These are phyloP conservation scores for Gandaritis pyraliata DNA, from an alignment of 2,888 invertebrate genomes.

Conservation along the genomic window DNA sequence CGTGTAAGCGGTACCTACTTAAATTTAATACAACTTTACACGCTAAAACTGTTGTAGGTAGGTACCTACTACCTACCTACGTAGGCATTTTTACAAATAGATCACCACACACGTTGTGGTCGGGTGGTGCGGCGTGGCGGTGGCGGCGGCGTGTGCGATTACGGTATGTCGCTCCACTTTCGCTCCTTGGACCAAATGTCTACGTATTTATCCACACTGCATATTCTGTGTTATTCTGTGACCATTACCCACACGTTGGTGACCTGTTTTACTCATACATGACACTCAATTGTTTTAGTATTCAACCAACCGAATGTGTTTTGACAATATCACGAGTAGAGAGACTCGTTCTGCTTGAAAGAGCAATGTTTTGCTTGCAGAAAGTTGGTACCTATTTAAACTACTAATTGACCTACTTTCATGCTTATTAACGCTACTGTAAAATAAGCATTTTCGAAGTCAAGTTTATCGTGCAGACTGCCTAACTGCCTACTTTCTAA, in stretches of 20 bases:
- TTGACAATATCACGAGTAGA: conserved; percentile 61
- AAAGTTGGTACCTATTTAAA: conserved; percentile 6
- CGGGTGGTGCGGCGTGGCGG: no score
- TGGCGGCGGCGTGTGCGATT: conserved; percentile 28
- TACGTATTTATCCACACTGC: conserved; percentile 39
- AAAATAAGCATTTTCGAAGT: conserved; percentile 18
- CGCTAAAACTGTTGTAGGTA: no score
- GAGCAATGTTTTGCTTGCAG: conserved; percentile 21
- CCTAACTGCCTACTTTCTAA: conserved; percentile 17
- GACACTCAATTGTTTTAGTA: conserved; percentile 60
- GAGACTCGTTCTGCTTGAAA: conserved; percentile 20
- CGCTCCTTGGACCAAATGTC: conserved; percentile 47
- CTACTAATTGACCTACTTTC: conserved; percentile 33
- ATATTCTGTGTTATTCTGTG: conserved; percentile 27
- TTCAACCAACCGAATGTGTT: conserved; percentile 56
- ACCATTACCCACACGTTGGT: conserved; percentile 38
- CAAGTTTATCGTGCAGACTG: conserved; percentile 19
- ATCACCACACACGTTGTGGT: conserved; percentile 1
- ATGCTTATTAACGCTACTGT: conserved; percentile 12
- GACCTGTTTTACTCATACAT: conserved; percentile 39
- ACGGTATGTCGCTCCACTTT: conserved; percentile 56
- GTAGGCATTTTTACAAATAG: not conserved
- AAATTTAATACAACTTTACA: no score
- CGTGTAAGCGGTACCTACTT: no score
- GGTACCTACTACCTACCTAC: no score